Percentiles rank a stretch among this genome's conserved stretches.
Conservation (phyloP, 2,113 vertebrate genomes). For the Salvelinus namaycush region DNA sequence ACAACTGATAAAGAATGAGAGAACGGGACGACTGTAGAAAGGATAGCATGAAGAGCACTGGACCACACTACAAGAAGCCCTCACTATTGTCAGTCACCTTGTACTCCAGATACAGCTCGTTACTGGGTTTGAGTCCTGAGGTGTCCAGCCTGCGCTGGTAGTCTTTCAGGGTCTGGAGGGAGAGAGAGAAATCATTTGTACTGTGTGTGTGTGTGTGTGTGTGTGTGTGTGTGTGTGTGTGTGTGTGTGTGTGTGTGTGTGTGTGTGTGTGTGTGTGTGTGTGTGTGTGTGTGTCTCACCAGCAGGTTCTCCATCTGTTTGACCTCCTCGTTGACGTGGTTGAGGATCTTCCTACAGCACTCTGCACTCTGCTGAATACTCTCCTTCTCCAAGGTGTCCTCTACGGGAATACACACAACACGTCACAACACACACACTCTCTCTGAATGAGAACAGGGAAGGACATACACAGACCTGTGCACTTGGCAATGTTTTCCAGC, state of each 20-base stretch:
- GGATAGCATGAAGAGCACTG: too few relatives aligned
- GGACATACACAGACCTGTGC: slow-evolving; percentile 63
- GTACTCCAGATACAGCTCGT: slow-evolving; percentile 80
- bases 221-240: slow-evolving; percentile 11
- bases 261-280: neutral
- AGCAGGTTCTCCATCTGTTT: slow-evolving; percentile 87
- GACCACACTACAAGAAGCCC: neutral
- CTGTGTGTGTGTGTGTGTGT: too few relatives aligned
- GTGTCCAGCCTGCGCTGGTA: slow-evolving; percentile 89
- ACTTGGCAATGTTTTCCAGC: slow-evolving; percentile 87
- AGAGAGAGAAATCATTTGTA: slow-evolving; percentile 19
- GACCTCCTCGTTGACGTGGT: slow-evolving; percentile 88
- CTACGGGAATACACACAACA: slow-evolving; percentile 44
- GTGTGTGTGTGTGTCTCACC: slow-evolving; percentile 72
- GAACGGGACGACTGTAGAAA: neutral
- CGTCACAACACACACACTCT: too few relatives aligned
- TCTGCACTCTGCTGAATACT: slow-evolving; percentile 76
- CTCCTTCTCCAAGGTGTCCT: slow-evolving; percentile 59
- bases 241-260: slow-evolving; percentile 2
- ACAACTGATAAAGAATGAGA: neutral
- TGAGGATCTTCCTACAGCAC: slow-evolving; percentile 87
- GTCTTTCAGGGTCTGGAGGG: slow-evolving; percentile 80
- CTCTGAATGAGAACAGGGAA: neutral
- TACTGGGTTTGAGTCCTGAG: slow-evolving; percentile 84
- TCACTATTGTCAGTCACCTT: slow-evolving; percentile 75